Percentiles rank a stretch among this genome's conserved stretches.
Conservation (phyloP, 2,888 invertebrate species). For the Agriotes lineatus region DNA sequence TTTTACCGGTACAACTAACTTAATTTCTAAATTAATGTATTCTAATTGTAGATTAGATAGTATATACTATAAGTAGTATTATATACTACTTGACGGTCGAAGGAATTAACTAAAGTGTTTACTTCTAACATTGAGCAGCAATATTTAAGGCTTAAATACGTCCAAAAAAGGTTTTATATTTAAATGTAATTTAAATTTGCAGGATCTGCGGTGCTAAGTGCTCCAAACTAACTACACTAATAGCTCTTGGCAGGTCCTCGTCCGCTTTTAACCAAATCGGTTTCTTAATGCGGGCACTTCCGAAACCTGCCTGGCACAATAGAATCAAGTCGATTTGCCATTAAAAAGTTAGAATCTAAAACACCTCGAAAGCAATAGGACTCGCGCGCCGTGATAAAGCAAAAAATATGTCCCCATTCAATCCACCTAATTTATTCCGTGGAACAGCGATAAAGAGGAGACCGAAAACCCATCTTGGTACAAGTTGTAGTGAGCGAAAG, state of each 20-base stretch:
- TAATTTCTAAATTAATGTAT: no score
- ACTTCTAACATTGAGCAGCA: no score
- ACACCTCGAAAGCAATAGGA: not conserved
- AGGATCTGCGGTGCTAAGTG: not conserved
- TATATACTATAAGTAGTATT: no score
- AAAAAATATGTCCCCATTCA: slow-evolving; percentile 20
- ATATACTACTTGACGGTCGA: no score
- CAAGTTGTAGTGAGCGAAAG: slow-evolving; percentile 35
- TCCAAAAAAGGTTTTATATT: no score
- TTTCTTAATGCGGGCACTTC: not conserved
- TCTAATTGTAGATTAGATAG: no score
- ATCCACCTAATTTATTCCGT: slow-evolving; percentile 30
- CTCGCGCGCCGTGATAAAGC: not conserved
- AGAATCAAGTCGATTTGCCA: slow-evolving; percentile 1
- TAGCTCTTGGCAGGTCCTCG: not conserved
- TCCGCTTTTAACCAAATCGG: not conserved
- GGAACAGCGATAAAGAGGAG: slow-evolving; percentile 25
- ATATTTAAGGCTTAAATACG: no score
- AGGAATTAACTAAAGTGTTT: no score
- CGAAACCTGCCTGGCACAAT: not conserved
- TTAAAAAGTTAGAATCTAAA: slow-evolving; percentile 3
- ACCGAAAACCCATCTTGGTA: slow-evolving; percentile 36
- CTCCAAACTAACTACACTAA: not conserved
- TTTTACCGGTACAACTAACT: no score
- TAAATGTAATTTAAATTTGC: not conserved